Percentiles rank a stretch among this genome's conserved stretches.
phyloP scores from a whole-genome alignment of 23 tunicate species.

The Styela clava region DNA sequence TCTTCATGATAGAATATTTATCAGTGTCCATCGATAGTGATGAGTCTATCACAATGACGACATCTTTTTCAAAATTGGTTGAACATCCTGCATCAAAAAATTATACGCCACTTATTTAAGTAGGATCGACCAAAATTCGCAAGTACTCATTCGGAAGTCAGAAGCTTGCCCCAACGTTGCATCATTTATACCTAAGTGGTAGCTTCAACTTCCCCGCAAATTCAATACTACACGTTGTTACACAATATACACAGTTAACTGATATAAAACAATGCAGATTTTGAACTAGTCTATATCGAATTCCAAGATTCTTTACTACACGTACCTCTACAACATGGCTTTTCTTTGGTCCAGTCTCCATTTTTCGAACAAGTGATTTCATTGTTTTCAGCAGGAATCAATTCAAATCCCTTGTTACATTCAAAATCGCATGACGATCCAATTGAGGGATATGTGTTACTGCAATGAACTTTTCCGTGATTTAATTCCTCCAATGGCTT shows the following conservation, averaged over 20 bases:
- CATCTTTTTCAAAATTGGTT: background rate
- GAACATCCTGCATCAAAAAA: background rate
- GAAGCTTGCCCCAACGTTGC: no score
- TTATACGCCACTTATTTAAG: no score
- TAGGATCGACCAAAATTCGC: no score
- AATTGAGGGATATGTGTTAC: background rate
- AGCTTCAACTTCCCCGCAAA: no score
- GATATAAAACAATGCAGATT: no score
- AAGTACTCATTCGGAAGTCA: no score
- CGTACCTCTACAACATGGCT: background rate
- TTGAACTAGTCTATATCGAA: no score
- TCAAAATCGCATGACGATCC: background rate
- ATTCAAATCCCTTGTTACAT: background rate
- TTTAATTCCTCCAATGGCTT: background rate
- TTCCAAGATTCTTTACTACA: no score
- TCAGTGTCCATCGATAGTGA: background rate
- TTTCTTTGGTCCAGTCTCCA: background rate
- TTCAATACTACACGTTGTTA: no score
- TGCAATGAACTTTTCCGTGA: background rate
- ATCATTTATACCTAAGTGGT: no score
- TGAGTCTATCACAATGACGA: background rate
- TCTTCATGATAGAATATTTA: background rate
- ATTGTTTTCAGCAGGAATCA: background rate
- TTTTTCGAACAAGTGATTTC: background rate
- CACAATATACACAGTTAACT: no score